Conservation (phyloP, 2,797 vertebrate genomes). For the Setipinna tenuifilis region DNA sequence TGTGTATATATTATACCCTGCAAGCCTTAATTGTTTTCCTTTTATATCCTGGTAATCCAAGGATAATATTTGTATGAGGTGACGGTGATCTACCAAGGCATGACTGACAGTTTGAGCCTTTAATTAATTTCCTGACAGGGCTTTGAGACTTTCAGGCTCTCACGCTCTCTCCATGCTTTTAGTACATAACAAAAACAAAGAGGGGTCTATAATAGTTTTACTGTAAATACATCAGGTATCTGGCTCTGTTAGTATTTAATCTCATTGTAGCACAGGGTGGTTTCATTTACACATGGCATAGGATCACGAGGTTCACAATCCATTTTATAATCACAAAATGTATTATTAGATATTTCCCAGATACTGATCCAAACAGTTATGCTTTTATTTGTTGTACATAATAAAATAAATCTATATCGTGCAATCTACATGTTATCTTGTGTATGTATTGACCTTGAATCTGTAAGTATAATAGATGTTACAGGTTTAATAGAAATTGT, state of each 20-base stretch:
- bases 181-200: constrained; percentile 26
- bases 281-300: neutral
- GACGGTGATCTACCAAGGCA: constrained; percentile 43
- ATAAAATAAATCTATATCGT: too few relatives aligned
- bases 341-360: neutral
- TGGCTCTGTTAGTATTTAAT: constrained; percentile 26
- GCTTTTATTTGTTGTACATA: too few relatives aligned
- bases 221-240: constrained; percentile 29
- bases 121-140: constrained; percentile 74
- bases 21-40: constrained; percentile 65
- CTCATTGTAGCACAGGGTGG: neutral
- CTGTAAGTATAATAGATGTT: neutral
- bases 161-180: constrained; percentile 48
- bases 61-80: constrained; percentile 69
- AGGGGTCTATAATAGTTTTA: constrained; percentile 8
- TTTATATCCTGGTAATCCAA: constrained; percentile 69
- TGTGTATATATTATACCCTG: constrained; percentile 40
- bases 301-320: neutral
- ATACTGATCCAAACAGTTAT: neutral
- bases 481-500: neutral
- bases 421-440: neutral
- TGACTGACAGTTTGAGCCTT: constrained; percentile 57
- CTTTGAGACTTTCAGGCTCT: constrained; percentile 63
- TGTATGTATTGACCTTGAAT: neutral
- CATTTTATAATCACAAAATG: neutral